Base-by-base conservation (phyloP, 2,888 invertebrate genomes). In the Drosophila acutilabella region DNA sequence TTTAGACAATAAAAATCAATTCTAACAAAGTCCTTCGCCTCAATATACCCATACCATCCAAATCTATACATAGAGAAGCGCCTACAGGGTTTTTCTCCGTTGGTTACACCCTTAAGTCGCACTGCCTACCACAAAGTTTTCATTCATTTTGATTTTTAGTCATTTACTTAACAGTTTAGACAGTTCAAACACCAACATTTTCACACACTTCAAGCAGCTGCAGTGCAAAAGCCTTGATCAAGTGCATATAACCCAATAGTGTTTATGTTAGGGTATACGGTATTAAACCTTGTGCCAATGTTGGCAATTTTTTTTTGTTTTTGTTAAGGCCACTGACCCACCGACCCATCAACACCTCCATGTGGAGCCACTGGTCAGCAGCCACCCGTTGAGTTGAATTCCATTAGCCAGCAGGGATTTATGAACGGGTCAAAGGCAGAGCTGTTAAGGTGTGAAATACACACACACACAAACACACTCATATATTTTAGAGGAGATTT, bases 401-500 rank as follows among this genome's bases (percentile, higher is more conserved):
- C 48, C 42, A 70, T 69, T 69, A 66, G 52, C 16, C 20, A 11
- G 36, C 20, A 26, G 59, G 23, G 16, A 33, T 11, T 53, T 57
- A 57, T 54, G 58, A 47, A 69, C 44, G 50, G 53, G 44, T 74
- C 53, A 60, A 61, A 73, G 53, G 64, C 59, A 33, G 45, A 33
- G 50, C 53, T 53, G 20, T 51, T 45, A 51, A 71, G 42, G 54
- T 62, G 42, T 57, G 51, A 65, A 65, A 52, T 20, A 59, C 26
- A 18, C 11, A 38, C 40, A 53, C 16, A 64, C 40, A 70, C 48
- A 36, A 16, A 14, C 13, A 10, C 7, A 23, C 18, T 6, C 13
- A 6, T 23, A 23, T 6, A 6, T 23, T 42, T 30, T 14, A 23
- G 36, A 18, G 41, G 18, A 67, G 57, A 67, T 67, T 68, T 64